Evolutionary conservation across 2,888 invertebrate genomes (phyloP).

Genomic region (Crepidodera aurea): DNA sequence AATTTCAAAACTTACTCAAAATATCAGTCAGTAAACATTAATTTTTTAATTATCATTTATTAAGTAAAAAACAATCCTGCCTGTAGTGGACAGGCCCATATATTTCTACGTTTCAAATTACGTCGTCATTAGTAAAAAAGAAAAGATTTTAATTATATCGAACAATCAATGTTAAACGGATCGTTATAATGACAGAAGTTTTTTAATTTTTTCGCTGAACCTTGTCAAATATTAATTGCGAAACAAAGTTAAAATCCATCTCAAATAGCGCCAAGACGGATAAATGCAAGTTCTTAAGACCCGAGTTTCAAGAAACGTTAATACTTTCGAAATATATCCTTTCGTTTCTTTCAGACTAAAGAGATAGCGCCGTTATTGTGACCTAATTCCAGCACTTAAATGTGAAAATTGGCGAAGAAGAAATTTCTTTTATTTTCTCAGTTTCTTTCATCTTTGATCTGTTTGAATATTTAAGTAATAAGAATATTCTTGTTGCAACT

Average conservation of each 20-base stretch:
- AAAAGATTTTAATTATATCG: slow-evolving; percentile 12
- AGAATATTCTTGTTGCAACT: slow-evolving; percentile 29
- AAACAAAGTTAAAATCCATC: slow-evolving; percentile 14
- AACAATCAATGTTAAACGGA: not conserved
- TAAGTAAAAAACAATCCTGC: too few relatives aligned
- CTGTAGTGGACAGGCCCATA: too few relatives aligned
- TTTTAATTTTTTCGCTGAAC: not conserved
- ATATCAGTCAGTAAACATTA: too few relatives aligned
- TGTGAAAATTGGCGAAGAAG: slow-evolving; percentile 13
- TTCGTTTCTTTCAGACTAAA: slow-evolving; percentile 12
- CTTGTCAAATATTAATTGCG: slow-evolving; percentile 13
- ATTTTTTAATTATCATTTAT: too few relatives aligned
- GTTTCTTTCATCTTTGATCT: slow-evolving; percentile 39
- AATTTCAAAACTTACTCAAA: too few relatives aligned
- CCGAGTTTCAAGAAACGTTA: slow-evolving; percentile 10
- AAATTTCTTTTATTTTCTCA: slow-evolving; percentile 26
- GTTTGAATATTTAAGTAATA: slow-evolving; percentile 33
- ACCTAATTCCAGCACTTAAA: slow-evolving; percentile 19
- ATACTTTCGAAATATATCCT: slow-evolving; percentile 19
- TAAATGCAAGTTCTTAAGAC: slow-evolving; percentile 18
- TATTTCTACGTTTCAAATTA: too few relatives aligned
- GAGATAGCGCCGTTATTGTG: slow-evolving; percentile 16
- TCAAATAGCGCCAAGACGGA: slow-evolving; percentile 5
- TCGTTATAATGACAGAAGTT: slow-evolving; percentile 16
- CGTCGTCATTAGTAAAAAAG: too few relatives aligned